phyloP scores from a whole-genome alignment of 2,113 vertebrate species.

The Hassar affinis region DNA sequence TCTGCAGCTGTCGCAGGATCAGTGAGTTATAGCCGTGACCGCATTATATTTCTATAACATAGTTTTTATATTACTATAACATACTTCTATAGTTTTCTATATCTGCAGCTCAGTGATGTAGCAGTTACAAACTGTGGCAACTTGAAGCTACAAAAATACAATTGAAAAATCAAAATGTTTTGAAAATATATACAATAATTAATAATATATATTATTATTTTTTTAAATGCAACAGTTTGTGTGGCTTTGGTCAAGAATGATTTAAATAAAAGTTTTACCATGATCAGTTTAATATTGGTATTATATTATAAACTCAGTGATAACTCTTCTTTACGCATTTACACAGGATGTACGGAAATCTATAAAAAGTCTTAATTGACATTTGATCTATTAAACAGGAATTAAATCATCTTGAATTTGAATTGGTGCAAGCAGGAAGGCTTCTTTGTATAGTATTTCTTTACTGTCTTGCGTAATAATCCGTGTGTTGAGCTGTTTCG shows the following conservation, averaged over 20 bases:
- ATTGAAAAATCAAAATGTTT: not conserved
- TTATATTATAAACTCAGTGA: not conserved
- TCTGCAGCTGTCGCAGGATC: not conserved
- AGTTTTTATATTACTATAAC: not conserved
- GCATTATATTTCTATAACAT: not conserved
- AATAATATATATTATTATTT: too few species aligned
- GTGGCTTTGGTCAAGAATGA: not conserved
- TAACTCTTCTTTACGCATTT: not conserved
- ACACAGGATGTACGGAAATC: not conserved
- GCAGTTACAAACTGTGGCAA: not conserved
- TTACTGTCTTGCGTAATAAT: not conserved
- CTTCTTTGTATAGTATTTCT: not conserved
- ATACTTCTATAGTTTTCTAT: too few species aligned
- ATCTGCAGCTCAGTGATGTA: not conserved
- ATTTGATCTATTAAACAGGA: too few species aligned
- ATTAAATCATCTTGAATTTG: not conserved
- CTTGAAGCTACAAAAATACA: not conserved
- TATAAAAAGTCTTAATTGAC: not conserved
- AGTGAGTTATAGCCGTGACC: not conserved
- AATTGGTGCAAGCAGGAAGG: not conserved
- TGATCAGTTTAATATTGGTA: not conserved
- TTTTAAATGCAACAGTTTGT: too few species aligned
- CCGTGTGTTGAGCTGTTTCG: not conserved
- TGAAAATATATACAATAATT: too few species aligned
- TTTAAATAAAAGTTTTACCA: not conserved